Conservation (phyloP, 2,888 invertebrate genomes). For the Calliopum simillimum region DNA sequence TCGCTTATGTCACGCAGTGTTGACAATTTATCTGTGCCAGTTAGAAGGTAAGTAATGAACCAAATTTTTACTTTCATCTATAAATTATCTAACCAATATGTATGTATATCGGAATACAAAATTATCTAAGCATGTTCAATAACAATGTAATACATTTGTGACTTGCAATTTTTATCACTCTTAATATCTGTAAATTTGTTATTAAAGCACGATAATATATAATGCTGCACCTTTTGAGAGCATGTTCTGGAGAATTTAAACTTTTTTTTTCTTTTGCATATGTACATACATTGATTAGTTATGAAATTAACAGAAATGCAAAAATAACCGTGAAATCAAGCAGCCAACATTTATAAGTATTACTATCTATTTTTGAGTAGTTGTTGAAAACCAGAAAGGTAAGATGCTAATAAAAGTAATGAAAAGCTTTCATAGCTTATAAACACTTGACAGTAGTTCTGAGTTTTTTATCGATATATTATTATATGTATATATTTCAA, state of each 20-base stretch:
- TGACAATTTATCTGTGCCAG: slow-evolving; percentile 73
- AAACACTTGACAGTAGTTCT: no score
- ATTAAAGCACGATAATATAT: slow-evolving; percentile 1
- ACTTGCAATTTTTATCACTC: not conserved
- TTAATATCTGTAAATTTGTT: not conserved
- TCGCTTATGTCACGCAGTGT: slow-evolving; percentile 75
- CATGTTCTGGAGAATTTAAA: not conserved
- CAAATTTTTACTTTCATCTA: not conserved
- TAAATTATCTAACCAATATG: not conserved
- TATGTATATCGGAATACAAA: no score
- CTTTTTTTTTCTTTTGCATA: no score
- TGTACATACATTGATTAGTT: no score
- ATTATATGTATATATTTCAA: no score
- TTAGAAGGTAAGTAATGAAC: slow-evolving; percentile 71
- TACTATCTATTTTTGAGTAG: no score
- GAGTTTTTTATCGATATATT: no score
- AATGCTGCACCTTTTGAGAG: not conserved
- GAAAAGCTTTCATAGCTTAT: no score
- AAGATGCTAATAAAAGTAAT: no score
- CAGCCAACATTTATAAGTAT: no score
- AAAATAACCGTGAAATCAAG: slow-evolving; percentile 9
- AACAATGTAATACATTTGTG: not conserved
- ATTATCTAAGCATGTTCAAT: not conserved
- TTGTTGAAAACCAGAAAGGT: no score
- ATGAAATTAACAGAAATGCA: not conserved